Evolutionary conservation across 1,140 invertebrate species (phyloP).

Genomic region (Bradysia coprophila): DNA sequence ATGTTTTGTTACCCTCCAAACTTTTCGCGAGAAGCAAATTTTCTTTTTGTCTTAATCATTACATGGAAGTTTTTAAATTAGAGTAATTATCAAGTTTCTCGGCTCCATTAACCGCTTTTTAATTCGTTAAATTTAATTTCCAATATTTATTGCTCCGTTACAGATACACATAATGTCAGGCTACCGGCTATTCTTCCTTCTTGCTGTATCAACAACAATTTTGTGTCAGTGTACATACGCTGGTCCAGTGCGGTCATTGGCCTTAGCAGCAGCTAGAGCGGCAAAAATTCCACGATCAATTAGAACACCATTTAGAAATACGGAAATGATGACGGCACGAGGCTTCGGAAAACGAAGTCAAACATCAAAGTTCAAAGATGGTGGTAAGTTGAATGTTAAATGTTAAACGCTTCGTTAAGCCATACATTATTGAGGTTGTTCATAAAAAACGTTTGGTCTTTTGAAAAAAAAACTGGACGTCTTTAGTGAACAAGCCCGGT

Average conservation of each 20-base stretch:
- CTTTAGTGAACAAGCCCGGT: too few species aligned
- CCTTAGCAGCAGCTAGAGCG: background rate
- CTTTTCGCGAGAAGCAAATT: too few species aligned
- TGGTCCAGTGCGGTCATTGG: background rate
- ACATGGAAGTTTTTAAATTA: too few species aligned
- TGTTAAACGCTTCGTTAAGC: background rate
- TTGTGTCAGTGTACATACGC: background rate
- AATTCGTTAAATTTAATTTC: too few species aligned
- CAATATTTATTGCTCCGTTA: too few species aligned
- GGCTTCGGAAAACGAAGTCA: slow-evolving; percentile 3
- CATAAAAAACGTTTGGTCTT: background rate
- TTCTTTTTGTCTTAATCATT: too few species aligned
- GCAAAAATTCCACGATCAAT: slow-evolving; percentile 1
- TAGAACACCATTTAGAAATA: slow-evolving; percentile 3
- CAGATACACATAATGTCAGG: too few species aligned
- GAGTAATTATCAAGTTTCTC: too few species aligned
- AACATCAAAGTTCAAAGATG: background rate
- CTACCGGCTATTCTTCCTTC: background rate
- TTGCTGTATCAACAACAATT: background rate
- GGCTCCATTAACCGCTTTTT: too few species aligned
- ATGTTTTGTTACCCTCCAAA: too few species aligned
- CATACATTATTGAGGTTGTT: background rate
- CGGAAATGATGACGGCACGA: slow-evolving; percentile 4
- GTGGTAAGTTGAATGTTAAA: background rate
- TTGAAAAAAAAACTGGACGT: background rate